Conservation (phyloP, 2,113 vertebrate genomes). For the Phylloscopus trochiloides region DNA sequence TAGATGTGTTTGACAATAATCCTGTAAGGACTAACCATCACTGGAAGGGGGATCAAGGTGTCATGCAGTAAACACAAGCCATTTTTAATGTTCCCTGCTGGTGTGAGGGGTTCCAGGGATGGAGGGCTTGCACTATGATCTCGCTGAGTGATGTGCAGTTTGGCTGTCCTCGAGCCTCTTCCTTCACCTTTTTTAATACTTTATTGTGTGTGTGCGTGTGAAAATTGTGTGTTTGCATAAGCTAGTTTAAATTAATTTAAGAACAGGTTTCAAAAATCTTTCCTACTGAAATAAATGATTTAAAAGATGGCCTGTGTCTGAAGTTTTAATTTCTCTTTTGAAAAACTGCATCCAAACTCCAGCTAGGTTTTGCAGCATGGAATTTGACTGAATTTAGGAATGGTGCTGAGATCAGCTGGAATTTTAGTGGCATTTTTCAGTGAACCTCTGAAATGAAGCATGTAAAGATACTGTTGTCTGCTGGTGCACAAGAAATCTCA, state of each 20-base stretch:
- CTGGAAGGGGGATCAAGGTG: not conserved
- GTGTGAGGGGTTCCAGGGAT: not conserved
- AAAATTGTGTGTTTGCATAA: slow-evolving; percentile 76
- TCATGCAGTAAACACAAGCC: slow-evolving; percentile 58
- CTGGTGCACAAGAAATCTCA: not conserved
- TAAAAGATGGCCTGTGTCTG: slow-evolving; percentile 65
- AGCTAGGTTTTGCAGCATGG: not conserved
- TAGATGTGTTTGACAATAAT: not conserved
- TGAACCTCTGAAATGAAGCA: not conserved
- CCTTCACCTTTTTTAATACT: slow-evolving; percentile 59
- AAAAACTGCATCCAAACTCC: not conserved
- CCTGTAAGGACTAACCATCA: not conserved
- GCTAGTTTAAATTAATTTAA: slow-evolving; percentile 73
- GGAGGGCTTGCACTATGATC: slow-evolving; percentile 83
- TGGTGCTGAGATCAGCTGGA: not conserved
- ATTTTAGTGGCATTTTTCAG: not conserved
- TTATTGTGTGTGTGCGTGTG: slow-evolving; percentile 63
- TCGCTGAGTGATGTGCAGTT: slow-evolving; percentile 85
- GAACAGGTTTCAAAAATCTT: slow-evolving; percentile 77
- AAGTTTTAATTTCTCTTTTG: slow-evolving; percentile 25
- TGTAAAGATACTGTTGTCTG: not conserved
- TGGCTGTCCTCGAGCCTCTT: slow-evolving; percentile 66
- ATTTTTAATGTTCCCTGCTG: slow-evolving; percentile 44
- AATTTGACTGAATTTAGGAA: not conserved
- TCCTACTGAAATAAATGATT: slow-evolving; percentile 82